These are phyloP conservation scores for Callopanchax toddi DNA, from an alignment of 2,113 vertebrate species.

Conservation along the genomic window DNA sequence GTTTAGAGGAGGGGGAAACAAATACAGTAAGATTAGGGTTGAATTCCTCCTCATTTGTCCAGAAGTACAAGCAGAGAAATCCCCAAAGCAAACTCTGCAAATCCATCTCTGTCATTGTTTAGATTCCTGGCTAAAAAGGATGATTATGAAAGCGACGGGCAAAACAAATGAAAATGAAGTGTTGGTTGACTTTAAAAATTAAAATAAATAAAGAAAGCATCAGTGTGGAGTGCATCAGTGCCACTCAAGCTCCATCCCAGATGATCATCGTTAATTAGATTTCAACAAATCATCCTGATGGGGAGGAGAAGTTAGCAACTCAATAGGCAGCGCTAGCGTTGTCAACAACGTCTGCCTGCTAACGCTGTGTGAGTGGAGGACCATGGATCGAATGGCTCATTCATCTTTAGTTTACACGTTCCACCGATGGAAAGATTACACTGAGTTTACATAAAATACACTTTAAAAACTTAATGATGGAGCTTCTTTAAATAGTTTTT, in stretches of 20 bases:
- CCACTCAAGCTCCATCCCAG: conserved; percentile 58
- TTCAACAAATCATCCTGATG: conserved; percentile 65
- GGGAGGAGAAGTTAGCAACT: conserved; percentile 61
- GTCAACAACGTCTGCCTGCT: conserved; percentile 50
- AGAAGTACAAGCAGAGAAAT: conserved; percentile 20
- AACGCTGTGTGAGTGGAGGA: conserved; percentile 37
- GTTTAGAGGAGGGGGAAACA: too few species aligned
- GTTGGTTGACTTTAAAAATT: conserved; percentile 43
- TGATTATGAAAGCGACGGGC: conserved; percentile 49
- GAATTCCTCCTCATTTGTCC: background rate
- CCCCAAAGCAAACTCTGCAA: background rate
- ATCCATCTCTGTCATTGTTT: conserved; percentile 39
- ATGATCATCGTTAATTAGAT: conserved; percentile 70
- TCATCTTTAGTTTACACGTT: conserved; percentile 40
- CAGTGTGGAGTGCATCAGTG: conserved; percentile 52
- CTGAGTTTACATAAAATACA: too few species aligned
- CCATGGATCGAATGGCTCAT: conserved; percentile 43
- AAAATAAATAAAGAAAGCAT: conserved; percentile 27
- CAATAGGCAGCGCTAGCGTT: conserved; percentile 64
- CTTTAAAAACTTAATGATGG: too few species aligned
- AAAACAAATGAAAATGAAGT: conserved; percentile 45
- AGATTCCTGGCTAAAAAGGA: conserved; percentile 44
- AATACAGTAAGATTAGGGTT: conserved; percentile 2
- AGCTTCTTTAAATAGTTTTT: too few species aligned
- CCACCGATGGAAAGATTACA: conserved; percentile 8